phyloP scores from a whole-genome alignment of 2,888 invertebrate species.

The Pristionchus japonicus region DNA sequence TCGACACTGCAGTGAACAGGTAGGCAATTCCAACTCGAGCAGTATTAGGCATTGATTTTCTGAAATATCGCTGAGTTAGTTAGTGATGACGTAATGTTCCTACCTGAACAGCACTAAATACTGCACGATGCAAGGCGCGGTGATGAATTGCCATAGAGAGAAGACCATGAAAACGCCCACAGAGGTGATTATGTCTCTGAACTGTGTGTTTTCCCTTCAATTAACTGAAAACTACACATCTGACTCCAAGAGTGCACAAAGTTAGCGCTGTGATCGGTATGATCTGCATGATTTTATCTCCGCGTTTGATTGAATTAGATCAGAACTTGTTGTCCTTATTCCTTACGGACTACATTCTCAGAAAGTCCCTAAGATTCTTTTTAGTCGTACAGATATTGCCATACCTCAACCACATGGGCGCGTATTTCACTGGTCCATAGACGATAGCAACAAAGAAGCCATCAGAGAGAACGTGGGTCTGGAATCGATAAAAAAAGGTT shows the following conservation, averaged over 20 bases:
- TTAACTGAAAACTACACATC: background rate
- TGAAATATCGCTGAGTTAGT: background rate
- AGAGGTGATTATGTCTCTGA: background rate
- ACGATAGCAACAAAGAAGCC: conserved; percentile 18
- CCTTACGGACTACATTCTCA: too few species aligned
- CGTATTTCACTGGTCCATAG: background rate
- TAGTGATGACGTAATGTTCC: background rate
- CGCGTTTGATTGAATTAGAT: too few species aligned
- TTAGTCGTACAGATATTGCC: background rate
- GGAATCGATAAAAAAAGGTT: background rate
- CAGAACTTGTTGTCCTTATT: too few species aligned
- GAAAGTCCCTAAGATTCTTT: background rate
- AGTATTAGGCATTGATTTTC: background rate
- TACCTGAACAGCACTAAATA: background rate
- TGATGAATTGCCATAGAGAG: conserved; percentile 28
- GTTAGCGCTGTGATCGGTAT: too few species aligned
- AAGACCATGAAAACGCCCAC: background rate
- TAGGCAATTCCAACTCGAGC: background rate
- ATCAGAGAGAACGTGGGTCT: conserved; percentile 7
- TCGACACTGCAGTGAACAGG: background rate
- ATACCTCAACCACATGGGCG: background rate
- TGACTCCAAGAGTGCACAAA: background rate
- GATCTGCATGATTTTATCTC: too few species aligned
- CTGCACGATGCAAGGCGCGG: conserved; percentile 5
- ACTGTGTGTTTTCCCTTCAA: background rate